phyloP scores from a whole-genome alignment of 92 coral and sea anemone species.

The Epizoanthus ramosus region DNA sequence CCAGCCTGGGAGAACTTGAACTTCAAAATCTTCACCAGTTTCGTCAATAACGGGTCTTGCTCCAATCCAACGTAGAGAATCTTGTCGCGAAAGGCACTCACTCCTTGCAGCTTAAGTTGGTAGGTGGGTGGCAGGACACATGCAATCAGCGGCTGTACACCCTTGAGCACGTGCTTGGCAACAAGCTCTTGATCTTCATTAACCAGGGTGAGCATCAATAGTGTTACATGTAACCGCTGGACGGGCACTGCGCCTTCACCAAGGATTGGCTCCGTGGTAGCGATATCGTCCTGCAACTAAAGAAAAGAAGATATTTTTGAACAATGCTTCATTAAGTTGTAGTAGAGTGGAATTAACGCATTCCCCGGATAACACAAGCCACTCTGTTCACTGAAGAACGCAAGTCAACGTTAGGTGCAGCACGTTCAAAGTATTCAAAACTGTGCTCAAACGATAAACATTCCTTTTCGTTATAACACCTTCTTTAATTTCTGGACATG shows the following conservation, averaged over 20 bases:
- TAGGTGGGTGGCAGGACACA: constrained; percentile 58
- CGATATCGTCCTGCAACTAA: constrained; percentile 54
- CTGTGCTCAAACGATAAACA: too few relatives aligned
- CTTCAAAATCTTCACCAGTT: constrained; percentile 59
- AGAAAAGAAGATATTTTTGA: background rate
- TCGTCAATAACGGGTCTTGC: constrained; percentile 48
- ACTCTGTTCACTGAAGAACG: too few relatives aligned
- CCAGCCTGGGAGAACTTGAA: constrained; percentile 66
- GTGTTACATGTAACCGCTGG: constrained; percentile 70
- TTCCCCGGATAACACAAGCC: too few relatives aligned
- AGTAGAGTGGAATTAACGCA: too few relatives aligned
- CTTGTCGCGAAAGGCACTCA: constrained; percentile 66
- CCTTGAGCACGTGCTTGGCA: constrained; percentile 68
- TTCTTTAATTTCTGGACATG: too few relatives aligned
- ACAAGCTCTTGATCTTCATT: constrained; percentile 60
- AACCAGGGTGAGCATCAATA: constrained; percentile 66
- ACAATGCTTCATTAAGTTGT: too few relatives aligned
- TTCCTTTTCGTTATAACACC: too few relatives aligned
- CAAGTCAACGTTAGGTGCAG: too few relatives aligned
- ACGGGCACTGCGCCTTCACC: constrained; percentile 45
- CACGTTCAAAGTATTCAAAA: too few relatives aligned
- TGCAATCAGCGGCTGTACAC: constrained; percentile 68
- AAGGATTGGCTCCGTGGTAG: constrained; percentile 13
- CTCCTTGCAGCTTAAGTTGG: constrained; percentile 51
- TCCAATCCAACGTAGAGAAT: constrained; percentile 60